Evolutionary conservation across 2,797 vertebrate genomes (phyloP), one percentile per base, ranked within the genome.

Genomic region (Streptopelia turtur): DNA sequence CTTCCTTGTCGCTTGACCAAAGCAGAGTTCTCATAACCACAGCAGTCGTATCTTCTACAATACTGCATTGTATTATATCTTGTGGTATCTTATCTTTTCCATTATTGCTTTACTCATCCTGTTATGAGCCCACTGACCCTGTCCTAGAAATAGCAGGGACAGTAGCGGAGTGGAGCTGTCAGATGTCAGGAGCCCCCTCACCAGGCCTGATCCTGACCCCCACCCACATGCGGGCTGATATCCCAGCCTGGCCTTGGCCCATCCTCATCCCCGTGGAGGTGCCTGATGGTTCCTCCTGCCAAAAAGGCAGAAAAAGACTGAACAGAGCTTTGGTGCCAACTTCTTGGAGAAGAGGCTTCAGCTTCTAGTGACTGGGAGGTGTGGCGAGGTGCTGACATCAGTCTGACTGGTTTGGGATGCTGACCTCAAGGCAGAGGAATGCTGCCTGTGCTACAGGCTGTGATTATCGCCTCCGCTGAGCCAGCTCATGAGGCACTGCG

Each of bases 381-480:
- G 87, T 89, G 86, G 89, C 1, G 13, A 85, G 68, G 63, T 28
- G 63, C 31, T 92, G 91, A 50, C 88, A 94, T 95, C 68, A 50
- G 59, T 57, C 85, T 57, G 78, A 82, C 84, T 33, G 55, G 57
- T 95, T 90, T 89, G 75, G 65, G 76, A 69, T 71, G 89, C 47
- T 96, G 94, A 93, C 59, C 49, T 96, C 93, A 96, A 91, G 93
- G 84, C 85, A 94, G 83, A 87, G 79, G 87, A 89, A 95, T 91
- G 92, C 74, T 89, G 68, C 66, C 16, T 3, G 65, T 1, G 1
- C 37, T 77, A n/a, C 63, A 43, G 11, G 0, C 30, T 55, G 72
- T 86, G 78, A 94, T 91, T 90, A 94, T 59, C 17, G 2, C 59
- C 72, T 84, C 56, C 57, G 43, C 21, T 0, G 1, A 88, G 64